Evolutionary conservation across 2,113 vertebrate species (phyloP).

Genomic region (Ceratotherium simum): DNA sequence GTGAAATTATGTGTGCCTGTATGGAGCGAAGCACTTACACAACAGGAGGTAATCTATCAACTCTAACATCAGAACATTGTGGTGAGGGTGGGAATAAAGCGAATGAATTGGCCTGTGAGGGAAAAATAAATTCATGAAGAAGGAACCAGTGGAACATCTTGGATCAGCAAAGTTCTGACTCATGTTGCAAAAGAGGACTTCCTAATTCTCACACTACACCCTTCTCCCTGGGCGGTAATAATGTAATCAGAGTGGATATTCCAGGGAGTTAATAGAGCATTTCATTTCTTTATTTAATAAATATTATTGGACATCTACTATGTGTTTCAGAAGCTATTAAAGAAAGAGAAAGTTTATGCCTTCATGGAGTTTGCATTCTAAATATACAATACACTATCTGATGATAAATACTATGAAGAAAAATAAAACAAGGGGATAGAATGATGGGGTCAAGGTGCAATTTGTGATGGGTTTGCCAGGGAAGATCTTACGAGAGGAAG

Average conservation of each 20-base stretch:
- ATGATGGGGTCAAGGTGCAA: neutral
- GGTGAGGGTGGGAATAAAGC: slow-evolving; percentile 47
- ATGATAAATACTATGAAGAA: neutral
- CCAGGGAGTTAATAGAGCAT: neutral
- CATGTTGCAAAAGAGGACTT: slow-evolving; percentile 33
- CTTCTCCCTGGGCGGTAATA: neutral
- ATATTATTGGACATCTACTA: neutral
- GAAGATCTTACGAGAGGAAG: neutral
- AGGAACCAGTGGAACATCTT: slow-evolving; percentile 52
- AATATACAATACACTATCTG: neutral
- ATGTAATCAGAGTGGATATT: neutral
- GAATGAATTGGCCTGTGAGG: neutral
- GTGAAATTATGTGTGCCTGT: neutral
- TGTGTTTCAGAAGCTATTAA: neutral
- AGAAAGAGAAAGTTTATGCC: neutral
- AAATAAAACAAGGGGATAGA: neutral
- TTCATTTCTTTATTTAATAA: neutral
- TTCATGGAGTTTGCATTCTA: neutral
- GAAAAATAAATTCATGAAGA: slow-evolving; percentile 44
- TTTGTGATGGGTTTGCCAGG: neutral
- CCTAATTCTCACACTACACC: slow-evolving; percentile 61
- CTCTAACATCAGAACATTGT: slow-evolving; percentile 34
- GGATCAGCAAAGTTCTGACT: slow-evolving; percentile 53
- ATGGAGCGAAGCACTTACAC: slow-evolving; percentile 1
- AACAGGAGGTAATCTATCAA: slow-evolving; percentile 51